Percentiles rank a stretch among this genome's conserved stretches.
These are phyloP conservation scores for Drosophila subobscura DNA, from an alignment of 1,140 invertebrate genomes.

Conservation along the genomic window DNA sequence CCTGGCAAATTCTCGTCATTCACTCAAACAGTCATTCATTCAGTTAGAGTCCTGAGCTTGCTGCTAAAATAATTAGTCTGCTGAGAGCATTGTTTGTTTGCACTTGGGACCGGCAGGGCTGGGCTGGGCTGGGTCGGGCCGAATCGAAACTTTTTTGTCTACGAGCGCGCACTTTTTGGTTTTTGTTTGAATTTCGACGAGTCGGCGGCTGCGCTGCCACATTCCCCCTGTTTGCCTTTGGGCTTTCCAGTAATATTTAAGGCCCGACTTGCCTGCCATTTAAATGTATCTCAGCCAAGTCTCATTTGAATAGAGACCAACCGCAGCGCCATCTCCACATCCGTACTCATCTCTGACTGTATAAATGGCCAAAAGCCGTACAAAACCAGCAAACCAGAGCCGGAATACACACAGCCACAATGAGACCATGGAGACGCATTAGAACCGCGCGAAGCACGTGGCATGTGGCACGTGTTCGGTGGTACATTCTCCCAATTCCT, in stretches of 20 bases:
- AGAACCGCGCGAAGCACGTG: conserved; percentile 56
- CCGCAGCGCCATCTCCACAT: not conserved
- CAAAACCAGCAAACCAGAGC: conserved; percentile 57
- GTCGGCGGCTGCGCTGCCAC: conserved; percentile 7
- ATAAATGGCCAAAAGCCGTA: conserved; percentile 69
- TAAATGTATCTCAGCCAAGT: conserved; percentile 61
- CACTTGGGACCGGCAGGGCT: conserved; percentile 38
- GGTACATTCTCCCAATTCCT: conserved; percentile 37
- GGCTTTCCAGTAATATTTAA: conserved; percentile 16
- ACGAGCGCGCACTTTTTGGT: conserved; percentile 63
- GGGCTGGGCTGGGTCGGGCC: not conserved
- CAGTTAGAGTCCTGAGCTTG: conserved; percentile 18
- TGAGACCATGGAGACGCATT: conserved; percentile 77
- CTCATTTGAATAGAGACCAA: conserved; percentile 52
- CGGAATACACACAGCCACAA: conserved; percentile 48
- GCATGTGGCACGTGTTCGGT: conserved; percentile 52
- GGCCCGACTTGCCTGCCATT: conserved; percentile 39
- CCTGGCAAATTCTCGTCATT: conserved; percentile 10
- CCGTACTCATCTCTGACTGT: conserved; percentile 32
- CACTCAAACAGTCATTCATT: not conserved
- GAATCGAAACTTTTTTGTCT: conserved; percentile 60
- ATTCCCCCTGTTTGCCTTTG: conserved; percentile 36
- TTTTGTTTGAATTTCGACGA: conserved; percentile 48
- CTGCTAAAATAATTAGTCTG: conserved; percentile 76
- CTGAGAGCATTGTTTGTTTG: conserved; percentile 79